Conservation (phyloP, 2,888 invertebrate genomes). For the Meganola albula region DNA sequence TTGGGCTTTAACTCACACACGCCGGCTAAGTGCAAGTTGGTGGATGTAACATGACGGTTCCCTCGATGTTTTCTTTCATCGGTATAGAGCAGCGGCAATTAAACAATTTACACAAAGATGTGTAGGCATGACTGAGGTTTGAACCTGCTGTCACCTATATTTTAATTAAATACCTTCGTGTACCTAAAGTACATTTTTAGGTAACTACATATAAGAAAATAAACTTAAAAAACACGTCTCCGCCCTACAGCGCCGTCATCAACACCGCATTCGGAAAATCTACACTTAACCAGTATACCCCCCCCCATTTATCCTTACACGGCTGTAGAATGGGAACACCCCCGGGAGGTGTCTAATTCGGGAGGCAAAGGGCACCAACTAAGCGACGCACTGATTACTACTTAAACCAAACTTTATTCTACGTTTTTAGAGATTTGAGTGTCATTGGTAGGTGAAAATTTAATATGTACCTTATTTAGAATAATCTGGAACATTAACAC, state of each 20-base stretch:
- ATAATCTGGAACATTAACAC: too few relatives aligned
- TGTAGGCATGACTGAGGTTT: too few relatives aligned
- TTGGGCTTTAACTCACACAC: too few relatives aligned
- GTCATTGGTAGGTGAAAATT: constrained; percentile 33
- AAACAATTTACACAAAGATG: too few relatives aligned
- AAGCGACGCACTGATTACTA: constrained; percentile 54
- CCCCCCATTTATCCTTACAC: constrained; percentile 78
- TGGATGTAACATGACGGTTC: too few relatives aligned
- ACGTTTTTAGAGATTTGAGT: constrained; percentile 42
- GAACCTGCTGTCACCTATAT: too few relatives aligned
- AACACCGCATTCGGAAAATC: constrained; percentile 79
- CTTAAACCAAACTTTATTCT: constrained; percentile 36
- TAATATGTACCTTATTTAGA: too few relatives aligned
- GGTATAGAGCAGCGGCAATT: too few relatives aligned
- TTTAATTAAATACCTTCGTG: too few relatives aligned
- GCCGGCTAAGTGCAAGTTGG: too few relatives aligned
- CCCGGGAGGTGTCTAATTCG: constrained; percentile 48
- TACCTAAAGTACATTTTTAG: not conserved
- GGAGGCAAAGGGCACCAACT: constrained; percentile 64
- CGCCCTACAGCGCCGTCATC: constrained; percentile 63
- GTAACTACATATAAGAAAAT: constrained; percentile 4
- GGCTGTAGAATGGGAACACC: constrained; percentile 50
- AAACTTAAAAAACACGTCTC: constrained; percentile 35
- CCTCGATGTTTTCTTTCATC: too few relatives aligned
- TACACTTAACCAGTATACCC: constrained; percentile 78